These are phyloP conservation scores for Alcedo atthis DNA, from an alignment of 2,797 vertebrate species.

Conservation along the genomic window DNA sequence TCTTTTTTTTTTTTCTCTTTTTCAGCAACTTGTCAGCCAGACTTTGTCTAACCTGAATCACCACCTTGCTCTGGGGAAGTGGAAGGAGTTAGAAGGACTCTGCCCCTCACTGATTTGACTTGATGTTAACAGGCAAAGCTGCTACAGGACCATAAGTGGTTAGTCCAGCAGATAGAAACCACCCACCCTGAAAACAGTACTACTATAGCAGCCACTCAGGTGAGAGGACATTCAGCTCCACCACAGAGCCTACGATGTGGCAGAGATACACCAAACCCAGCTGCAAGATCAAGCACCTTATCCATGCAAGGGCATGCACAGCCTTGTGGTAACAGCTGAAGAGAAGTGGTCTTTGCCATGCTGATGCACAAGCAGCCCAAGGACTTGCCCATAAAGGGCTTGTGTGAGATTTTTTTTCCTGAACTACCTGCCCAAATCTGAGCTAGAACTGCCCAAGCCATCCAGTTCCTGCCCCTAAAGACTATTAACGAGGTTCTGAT, in stretches of 20 bases:
- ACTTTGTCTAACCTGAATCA: rapidly evolving
- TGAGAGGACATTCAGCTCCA: neutral
- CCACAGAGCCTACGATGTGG: neutral
- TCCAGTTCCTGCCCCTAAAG: neutral
- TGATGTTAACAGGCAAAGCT: neutral
- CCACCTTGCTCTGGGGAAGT: neutral
- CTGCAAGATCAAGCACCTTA: neutral
- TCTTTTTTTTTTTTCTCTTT: neutral
- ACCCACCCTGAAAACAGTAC: no score
- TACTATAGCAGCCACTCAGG: neutral
- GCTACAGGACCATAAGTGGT: neutral
- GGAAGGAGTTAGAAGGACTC: neutral
- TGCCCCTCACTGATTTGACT: neutral
- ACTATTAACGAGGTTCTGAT: neutral
- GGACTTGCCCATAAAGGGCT: neutral
- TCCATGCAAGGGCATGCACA: rapidly evolving
- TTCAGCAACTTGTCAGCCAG: neutral
- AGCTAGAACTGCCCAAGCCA: neutral
- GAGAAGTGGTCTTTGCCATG: neutral
- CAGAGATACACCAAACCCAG: neutral
- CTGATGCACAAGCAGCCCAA: rapidly evolving
- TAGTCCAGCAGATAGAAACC: neutral
- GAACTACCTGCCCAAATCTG: neutral
- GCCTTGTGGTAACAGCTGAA: neutral
- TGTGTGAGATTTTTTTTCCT: neutral